Base-by-base conservation (phyloP, 92 coral and sea anemone genomes). In the Anthopleura xanthogrammica region DNA sequence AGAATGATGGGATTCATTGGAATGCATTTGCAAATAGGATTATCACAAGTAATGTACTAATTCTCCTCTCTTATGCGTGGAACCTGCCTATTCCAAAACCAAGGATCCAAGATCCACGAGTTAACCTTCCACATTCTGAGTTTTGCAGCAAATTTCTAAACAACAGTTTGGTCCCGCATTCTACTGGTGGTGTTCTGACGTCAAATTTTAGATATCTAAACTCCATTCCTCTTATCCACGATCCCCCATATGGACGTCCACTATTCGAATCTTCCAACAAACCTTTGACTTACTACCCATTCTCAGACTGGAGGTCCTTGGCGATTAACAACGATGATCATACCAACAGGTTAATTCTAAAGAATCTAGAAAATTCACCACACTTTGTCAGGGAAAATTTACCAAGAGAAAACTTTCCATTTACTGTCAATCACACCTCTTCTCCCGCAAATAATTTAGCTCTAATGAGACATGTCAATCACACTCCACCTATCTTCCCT, bases 1-100 rank as follows among this genome's bases (percentile, higher is more conserved):
- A 85, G 16, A 81, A 77, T 43, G 97, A 93, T 85, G 97, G 97
- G 24, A 91, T 89, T 10, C 97, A 93, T 65, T 93, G 97, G 97
- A 83, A 93, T 81, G 83, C 87, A 29, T 66, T 91, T 20, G 94
- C 97, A 41, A 94, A 93, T 82, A 80, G 97, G 77, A 92, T 83
- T 55, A 90, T 93, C 19, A 87, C 97, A 3, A 88, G 86, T 76
- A 87, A 91, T 29, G 41, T 93, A 13, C 80, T 93, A 56, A 82
- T 72, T 13, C 83, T 91, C 17, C 75, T 93, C 4, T 88, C 92
- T 12, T 80, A 60, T 52, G 72, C 60, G 20, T 93, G 94, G 94
- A 89, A 88, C 75, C 72, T 77, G 39, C 87, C 86, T 12, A 65
- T 90, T 12, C 92, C 92, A 68, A 68, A 68, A 12, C 74, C 74